Base-by-base conservation (phyloP, 2,888 invertebrate species). In the Steinernema carpocapsae region DNA sequence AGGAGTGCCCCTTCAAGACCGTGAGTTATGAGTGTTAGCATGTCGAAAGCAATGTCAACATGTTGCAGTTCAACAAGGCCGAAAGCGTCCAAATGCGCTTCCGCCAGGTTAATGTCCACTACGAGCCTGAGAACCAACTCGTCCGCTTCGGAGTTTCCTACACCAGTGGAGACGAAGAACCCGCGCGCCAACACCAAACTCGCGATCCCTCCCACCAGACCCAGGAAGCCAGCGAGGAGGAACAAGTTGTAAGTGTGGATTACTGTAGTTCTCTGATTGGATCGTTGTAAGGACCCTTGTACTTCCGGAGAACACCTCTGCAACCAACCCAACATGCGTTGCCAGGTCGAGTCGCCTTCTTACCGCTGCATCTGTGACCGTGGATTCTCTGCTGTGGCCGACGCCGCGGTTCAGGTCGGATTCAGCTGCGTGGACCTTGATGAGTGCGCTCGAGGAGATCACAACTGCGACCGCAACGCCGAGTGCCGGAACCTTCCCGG, bases 381-480 rank as follows among this genome's bases (percentile, higher is more conserved):
- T 29, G 83, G 84, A 29, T 83, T 72, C 52, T 46, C 72, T n/a
- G 72, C 75, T 52, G 64, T 70, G 7, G 81, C 80, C 72, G 72
- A 75, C 56, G 71, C 72, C n/a, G 76, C 80, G 22, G 79, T 79
- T 29, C 80, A 77, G 22, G 76, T 84, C 17, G 80, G 82, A 72
- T 86, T 84, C 83, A 74, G 74, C 22, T 84, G 84, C 73, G 76
- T 77, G 89, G 97, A 97, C 88, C 91, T 94, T 73, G 93, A 97
- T 87, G 97, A 97, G 88, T 97, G 97, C 86, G 90, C 90, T 19
- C 91, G 91, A 42, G 92, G 93, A 17, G 91, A 91, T 24, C 92
- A 94, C 87, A 92, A 92, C 80, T 97, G 96, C 87, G 93, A 94
- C 81, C 90, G 89, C 19, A 92, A 94, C 83, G 95, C 96, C 0